Percentiles rank a stretch among this genome's conserved stretches.
Evolutionary conservation across 2,797 vertebrate species (phyloP).

Genomic region (Myripristis murdjan): DNA sequence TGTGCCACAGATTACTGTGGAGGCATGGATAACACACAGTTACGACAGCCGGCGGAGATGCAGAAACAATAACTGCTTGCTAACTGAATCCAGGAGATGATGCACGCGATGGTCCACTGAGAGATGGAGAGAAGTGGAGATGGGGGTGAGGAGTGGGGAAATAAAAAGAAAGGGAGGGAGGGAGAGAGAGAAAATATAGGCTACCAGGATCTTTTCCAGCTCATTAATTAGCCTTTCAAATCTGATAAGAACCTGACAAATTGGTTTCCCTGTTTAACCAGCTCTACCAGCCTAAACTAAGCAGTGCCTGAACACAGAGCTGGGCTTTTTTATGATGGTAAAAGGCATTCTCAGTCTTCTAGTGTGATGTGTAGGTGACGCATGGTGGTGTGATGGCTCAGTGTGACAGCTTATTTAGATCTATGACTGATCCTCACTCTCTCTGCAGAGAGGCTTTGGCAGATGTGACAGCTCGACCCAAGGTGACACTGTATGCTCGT

Average conservation of each 20-base stretch:
- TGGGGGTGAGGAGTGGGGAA: neutral
- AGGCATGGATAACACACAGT: neutral
- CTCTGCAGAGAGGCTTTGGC: constrained; percentile 9
- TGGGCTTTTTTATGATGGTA: neutral
- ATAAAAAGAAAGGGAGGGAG: neutral
- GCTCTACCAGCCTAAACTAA: neutral
- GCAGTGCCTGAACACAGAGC: neutral
- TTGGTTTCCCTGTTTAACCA: constrained; percentile 37
- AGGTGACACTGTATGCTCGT: constrained; percentile 14
- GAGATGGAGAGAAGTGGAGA: neutral
- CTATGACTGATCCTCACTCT: constrained; percentile 29
- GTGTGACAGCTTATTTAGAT: constrained; percentile 46
- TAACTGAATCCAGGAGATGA: constrained; percentile 49
- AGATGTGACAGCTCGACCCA: constrained; percentile 33
- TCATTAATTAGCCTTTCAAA: constrained; percentile 50
- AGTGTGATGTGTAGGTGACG: constrained; percentile 1
- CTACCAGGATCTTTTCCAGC: constrained; percentile 20
- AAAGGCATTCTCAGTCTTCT: neutral
- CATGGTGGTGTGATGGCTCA: constrained; percentile 15
- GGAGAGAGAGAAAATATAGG: neutral
- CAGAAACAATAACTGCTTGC: constrained; percentile 9
- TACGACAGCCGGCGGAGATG: constrained; percentile 13
- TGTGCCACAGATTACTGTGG: constrained; percentile 7
- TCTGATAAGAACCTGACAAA: constrained; percentile 54
- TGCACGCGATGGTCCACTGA: constrained; percentile 21